These are phyloP conservation scores for Hipposideros larvatus DNA, from an alignment of 2,797 vertebrate genomes.

Conservation along the genomic window DNA sequence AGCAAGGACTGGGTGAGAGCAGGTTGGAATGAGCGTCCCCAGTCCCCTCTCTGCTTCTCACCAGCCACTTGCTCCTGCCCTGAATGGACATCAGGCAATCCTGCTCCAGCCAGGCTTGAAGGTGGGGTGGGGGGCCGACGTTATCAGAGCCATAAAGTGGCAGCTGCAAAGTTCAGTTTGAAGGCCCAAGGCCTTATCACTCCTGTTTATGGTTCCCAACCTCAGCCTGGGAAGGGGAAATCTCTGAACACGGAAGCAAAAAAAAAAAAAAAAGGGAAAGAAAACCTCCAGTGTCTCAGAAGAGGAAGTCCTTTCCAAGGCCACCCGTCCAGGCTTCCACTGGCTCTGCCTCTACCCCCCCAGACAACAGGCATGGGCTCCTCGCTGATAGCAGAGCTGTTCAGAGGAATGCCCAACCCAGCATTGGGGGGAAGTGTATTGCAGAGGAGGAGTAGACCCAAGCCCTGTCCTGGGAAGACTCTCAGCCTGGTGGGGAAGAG, in stretches of 20 bases:
- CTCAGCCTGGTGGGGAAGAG: not conserved
- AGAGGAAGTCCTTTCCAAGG: constrained; percentile 64
- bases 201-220: constrained; percentile 69
- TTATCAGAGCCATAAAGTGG: constrained; percentile 76
- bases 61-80: not conserved
- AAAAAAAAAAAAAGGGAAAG: constrained; percentile 50
- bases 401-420: not conserved
- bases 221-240: constrained; percentile 65
- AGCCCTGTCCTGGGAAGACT: not conserved
- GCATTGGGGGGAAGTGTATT: not conserved
- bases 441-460: not conserved
- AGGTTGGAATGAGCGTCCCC: not conserved
- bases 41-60: not conserved
- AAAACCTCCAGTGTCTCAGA: constrained; percentile 71
- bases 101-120: not conserved
- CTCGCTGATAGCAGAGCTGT: not conserved
- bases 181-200: constrained; percentile 70
- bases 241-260: constrained; percentile 72
- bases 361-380: not conserved
- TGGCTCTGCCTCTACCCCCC: not conserved
- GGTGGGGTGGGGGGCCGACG: rapidly evolving
- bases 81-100: not conserved
- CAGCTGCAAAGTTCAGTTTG: constrained; percentile 79
- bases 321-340: not conserved
- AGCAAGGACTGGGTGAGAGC: not conserved